Evolutionary conservation across 2,113 vertebrate species (phyloP).

Genomic region (Aptenodytes forsteri): DNA sequence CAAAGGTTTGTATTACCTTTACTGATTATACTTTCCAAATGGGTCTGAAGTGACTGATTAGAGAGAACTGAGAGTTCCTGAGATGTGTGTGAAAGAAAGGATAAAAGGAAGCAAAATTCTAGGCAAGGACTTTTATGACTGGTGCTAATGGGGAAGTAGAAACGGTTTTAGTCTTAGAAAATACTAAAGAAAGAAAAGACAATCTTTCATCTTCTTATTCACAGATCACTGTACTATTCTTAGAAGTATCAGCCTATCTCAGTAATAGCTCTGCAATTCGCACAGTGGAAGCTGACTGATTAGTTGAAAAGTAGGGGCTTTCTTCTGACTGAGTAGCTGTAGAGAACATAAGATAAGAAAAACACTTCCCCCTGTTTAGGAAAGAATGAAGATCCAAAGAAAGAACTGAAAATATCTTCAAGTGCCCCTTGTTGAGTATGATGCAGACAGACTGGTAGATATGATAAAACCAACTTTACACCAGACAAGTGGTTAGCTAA

Average conservation of each 20-base stretch:
- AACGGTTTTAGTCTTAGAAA: neutral
- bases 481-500: neutral
- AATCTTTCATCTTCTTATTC: neutral
- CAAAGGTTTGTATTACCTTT: neutral
- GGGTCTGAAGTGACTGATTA: neutral
- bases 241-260: neutral
- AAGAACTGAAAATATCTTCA: neutral
- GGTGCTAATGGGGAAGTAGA: neutral
- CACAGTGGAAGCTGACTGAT: neutral
- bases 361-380: neutral
- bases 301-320: neutral
- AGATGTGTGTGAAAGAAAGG: neutral
- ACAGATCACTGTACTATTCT: neutral
- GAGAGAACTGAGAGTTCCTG: neutral
- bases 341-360: neutral
- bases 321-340: neutral
- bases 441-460: neutral
- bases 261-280: neutral
- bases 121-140: neutral
- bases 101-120: neutral
- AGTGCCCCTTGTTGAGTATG: neutral
- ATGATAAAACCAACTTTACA: neutral
- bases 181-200: neutral
- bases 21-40: neutral
- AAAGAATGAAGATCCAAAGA: neutral